These are phyloP conservation scores for Accipiter cooperii DNA, from an alignment of 2,113 vertebrate species.

Conservation along the genomic window DNA sequence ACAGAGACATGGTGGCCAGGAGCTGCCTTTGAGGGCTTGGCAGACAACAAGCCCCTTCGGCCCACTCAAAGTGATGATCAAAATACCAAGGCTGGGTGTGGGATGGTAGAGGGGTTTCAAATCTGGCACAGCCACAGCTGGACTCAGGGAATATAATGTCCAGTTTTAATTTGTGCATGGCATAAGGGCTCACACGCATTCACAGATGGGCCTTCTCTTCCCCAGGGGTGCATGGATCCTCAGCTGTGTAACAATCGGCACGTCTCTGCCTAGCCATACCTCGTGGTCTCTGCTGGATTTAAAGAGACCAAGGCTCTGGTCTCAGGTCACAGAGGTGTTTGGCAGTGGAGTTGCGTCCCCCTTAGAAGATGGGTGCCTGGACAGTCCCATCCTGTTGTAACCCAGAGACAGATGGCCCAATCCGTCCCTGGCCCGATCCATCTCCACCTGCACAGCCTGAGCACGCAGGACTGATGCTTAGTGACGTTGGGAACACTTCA, in stretches of 20 bases:
- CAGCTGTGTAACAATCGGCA: background rate
- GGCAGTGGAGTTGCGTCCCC: background rate
- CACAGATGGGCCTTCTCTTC: background rate
- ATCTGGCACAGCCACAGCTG: background rate
- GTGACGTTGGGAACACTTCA: background rate
- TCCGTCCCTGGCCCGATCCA: background rate
- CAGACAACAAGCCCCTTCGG: background rate
- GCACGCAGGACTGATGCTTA: background rate
- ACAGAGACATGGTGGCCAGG: background rate
- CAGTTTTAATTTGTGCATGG: background rate
- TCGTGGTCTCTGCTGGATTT: background rate
- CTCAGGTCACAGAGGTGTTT: background rate
- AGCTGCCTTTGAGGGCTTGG: background rate
- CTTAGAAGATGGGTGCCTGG: background rate
- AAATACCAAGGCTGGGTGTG: background rate
- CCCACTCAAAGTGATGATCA: background rate
- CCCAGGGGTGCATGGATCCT: background rate
- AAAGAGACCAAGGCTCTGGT: background rate
- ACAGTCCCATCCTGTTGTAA: background rate
- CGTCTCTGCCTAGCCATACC: background rate
- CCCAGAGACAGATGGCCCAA: background rate
- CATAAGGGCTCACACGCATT: fast-evolving
- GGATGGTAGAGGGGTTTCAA: background rate
- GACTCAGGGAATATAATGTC: background rate
- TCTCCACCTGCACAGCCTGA: background rate